Evolutionary conservation across 2,888 invertebrate genomes (phyloP).

Genomic region (Rutpela maculata): DNA sequence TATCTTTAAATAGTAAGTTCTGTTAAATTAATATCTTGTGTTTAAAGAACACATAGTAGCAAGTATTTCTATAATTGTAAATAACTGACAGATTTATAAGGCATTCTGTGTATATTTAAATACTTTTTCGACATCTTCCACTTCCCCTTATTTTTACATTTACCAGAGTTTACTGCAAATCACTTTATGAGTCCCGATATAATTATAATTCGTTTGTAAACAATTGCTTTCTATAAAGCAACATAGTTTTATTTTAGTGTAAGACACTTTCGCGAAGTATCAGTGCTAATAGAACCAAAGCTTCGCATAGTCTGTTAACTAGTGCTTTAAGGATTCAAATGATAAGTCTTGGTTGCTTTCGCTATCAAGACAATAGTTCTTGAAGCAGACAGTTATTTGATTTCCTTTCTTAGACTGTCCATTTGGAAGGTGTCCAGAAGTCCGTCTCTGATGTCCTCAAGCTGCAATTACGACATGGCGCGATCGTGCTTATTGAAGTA

Average conservation of each 20-base stretch:
- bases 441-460: slow-evolving; percentile 77
- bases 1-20: no score
- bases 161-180: background rate
- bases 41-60: no score
- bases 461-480: slow-evolving; percentile 73
- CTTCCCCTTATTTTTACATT: no score
- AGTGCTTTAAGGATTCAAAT: slow-evolving; percentile 63
- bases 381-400: slow-evolving; percentile 40
- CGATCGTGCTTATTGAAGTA: slow-evolving; percentile 75
- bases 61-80: no score
- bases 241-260: slow-evolving; percentile 1
- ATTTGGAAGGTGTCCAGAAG: slow-evolving; percentile 78
- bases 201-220: slow-evolving; percentile 3
- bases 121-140: no score
- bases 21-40: no score
- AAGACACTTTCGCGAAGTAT: background rate
- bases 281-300: slow-evolving; percentile 60
- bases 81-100: no score
- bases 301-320: slow-evolving; percentile 63
- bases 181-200: background rate
- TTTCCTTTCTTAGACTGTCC: slow-evolving; percentile 75
- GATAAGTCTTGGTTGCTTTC: slow-evolving; percentile 60
- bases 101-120: no score
- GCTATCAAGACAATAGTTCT: slow-evolving; percentile 55
- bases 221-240: background rate